Evolutionary conservation across 1,140 invertebrate genomes (phyloP).

Genomic region (Drosophila watanabei): DNA sequence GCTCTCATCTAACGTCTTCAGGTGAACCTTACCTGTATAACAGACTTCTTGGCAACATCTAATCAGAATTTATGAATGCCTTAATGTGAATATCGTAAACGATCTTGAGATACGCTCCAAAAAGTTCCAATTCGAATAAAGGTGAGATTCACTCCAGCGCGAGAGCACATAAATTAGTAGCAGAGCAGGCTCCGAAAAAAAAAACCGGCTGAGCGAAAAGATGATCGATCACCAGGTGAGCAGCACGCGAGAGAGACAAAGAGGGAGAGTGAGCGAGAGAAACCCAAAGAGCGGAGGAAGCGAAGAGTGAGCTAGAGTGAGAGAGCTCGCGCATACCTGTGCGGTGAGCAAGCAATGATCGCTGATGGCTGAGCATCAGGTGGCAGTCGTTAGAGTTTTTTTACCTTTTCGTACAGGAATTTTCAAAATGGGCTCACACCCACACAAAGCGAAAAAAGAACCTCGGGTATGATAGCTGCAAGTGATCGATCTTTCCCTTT

Average conservation of each 20-base stretch:
- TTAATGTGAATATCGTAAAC: conserved; percentile 70
- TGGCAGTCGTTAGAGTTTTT: conserved; percentile 39
- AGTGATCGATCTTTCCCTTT: conserved; percentile 20
- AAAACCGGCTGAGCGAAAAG: conserved; percentile 70
- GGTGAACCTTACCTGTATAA: conserved; percentile 48
- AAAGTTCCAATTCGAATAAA: conserved; percentile 75
- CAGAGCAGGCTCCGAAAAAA: conserved; percentile 42
- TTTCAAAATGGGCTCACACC: conserved; percentile 71
- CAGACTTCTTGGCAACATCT: conserved; percentile 43
- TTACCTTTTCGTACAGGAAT: conserved; percentile 19
- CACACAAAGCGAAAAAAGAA: conserved; percentile 26
- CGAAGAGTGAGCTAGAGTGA: conserved; percentile 20
- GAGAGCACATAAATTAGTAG: conserved; percentile 69
- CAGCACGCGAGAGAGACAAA: conserved; percentile 7
- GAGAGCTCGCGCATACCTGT: conserved; percentile 53
- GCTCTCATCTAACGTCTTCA: conserved; percentile 6
- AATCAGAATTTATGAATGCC: conserved; percentile 36
- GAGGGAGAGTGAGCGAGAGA: conserved; percentile 11
- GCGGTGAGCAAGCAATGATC: conserved; percentile 34
- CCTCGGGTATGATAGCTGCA: not conserved
- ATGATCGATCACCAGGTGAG: conserved; percentile 74
- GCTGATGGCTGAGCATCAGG: conserved; percentile 24
- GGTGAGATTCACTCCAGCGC: conserved; percentile 76
- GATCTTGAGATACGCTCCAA: conserved; percentile 23
- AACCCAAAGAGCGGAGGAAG: conserved; percentile 9